Evolutionary conservation across 2,113 vertebrate genomes (phyloP).

Genomic region (Cyprinodon variegatus): DNA sequence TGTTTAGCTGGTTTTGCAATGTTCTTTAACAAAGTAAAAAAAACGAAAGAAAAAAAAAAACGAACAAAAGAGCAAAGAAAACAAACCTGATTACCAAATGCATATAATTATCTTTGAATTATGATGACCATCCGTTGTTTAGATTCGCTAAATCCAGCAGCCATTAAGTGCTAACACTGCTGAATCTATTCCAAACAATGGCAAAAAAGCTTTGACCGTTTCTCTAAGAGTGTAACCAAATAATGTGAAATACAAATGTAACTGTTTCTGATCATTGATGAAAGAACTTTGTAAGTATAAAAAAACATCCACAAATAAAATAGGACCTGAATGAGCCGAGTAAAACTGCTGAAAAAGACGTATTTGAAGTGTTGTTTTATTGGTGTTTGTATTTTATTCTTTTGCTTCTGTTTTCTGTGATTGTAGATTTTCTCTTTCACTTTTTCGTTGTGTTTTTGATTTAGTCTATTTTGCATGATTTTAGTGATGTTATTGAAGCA

Average conservation of each 20-base stretch:
- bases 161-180: conserved; percentile 16
- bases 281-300: not conserved
- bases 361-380: not conserved
- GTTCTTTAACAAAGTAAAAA: conserved; percentile 20
- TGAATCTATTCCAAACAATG: conserved; percentile 9
- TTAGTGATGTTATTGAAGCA: too few relatives aligned
- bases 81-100: conserved; percentile 16
- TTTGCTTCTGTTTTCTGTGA: too few relatives aligned
- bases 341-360: not conserved
- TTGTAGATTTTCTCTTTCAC: too few relatives aligned
- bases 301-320: not conserved
- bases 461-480: too few relatives aligned
- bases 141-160: conserved; percentile 44
- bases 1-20: conserved; percentile 53
- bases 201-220: not conserved
- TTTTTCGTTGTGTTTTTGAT: too few relatives aligned
- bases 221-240: not conserved
- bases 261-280: not conserved
- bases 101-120: conserved; percentile 37
- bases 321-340: not conserved
- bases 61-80: conserved; percentile 3
- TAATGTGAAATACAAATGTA: not conserved
- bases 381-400: too few relatives aligned
- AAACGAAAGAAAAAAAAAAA: not conserved
- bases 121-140: conserved; percentile 36